Percentiles rank a stretch among this genome's conserved stretches.
These are phyloP conservation scores for Pseudorhombus dupliciocellatus DNA, from an alignment of 2,113 vertebrate species.

Conservation along the genomic window DNA sequence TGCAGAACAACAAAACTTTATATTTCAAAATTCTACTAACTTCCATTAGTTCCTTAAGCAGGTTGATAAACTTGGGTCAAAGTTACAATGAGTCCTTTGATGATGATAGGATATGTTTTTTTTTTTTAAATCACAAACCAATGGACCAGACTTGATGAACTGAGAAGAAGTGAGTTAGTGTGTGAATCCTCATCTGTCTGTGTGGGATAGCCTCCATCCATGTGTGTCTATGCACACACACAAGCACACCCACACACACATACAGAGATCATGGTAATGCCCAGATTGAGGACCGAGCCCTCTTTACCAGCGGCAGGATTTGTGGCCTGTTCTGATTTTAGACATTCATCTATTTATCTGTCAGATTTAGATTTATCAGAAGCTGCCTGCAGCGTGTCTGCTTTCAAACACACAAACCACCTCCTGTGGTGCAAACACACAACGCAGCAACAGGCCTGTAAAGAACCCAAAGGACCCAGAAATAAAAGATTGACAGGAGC, in stretches of 20 bases:
- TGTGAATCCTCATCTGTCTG: background rate
- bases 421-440: background rate
- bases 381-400: conserved; percentile 13
- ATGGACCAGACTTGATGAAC: background rate
- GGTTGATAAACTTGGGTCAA: background rate
- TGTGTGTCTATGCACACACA: conserved; percentile 23
- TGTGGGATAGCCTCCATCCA: conserved; percentile 9
- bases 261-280: conserved; percentile 62
- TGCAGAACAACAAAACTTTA: too few relatives aligned
- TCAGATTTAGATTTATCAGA: conserved; percentile 49
- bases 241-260: conserved; percentile 23
- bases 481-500: too few relatives aligned
- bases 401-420: conserved; percentile 16
- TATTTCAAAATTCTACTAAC: too few relatives aligned
- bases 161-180: background rate
- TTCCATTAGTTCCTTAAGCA: background rate
- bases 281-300: conserved; percentile 59
- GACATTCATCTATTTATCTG: conserved; percentile 55
- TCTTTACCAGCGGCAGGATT: conserved; percentile 64
- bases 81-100: background rate
- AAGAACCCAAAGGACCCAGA: background rate
- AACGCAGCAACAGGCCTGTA: background rate
- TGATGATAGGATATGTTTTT: too few relatives aligned
- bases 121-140: background rate
- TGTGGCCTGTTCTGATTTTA: conserved; percentile 64